A percentile compares a stretch with the other conserved stretches of the same genome.
phyloP scores from a whole-genome alignment of 37 sponge, comb jelly and placozoan genomes.

The Cliona cf. orientalis region DNA sequence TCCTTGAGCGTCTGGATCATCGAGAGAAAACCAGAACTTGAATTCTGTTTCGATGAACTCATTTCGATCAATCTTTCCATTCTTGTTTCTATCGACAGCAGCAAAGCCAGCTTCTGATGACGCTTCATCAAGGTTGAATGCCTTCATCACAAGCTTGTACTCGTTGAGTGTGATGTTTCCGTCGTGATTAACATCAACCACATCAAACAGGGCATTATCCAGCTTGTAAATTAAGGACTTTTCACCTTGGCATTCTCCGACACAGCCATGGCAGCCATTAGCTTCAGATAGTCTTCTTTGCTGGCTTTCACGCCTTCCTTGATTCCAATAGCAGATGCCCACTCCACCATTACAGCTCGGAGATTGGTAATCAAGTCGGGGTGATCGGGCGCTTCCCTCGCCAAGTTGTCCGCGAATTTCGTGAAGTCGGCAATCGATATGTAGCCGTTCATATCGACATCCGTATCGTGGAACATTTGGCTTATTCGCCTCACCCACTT shows the following conservation, averaged over 20 bases:
- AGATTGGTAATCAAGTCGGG: no score
- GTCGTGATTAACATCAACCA: neutral
- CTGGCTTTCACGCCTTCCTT: neutral
- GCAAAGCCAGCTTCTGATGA: neutral
- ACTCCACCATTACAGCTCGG: neutral
- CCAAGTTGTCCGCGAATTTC: no score
- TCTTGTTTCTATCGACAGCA: slow-evolving; percentile 4
- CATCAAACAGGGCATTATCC: slow-evolving; percentile 10
- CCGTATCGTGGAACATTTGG: no score
- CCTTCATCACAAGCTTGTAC: slow-evolving; percentile 9
- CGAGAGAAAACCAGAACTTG: slow-evolving; percentile 1
- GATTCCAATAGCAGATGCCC: neutral
- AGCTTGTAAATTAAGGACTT: neutral
- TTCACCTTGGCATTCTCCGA: neutral
- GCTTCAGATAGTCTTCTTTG: neutral
- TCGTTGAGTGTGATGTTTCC: neutral
- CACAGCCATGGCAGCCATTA: neutral
- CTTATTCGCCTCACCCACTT: no score
- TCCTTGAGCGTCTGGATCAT: neutral
- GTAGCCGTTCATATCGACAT: no score
- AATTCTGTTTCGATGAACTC: neutral
- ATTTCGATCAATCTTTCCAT: slow-evolving; percentile 9
- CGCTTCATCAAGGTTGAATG: neutral
- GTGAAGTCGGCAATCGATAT: no score
- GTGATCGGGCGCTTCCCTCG: no score